Evolutionary conservation across 2,113 vertebrate genomes (phyloP).

Genomic region (Labeo catla): DNA sequence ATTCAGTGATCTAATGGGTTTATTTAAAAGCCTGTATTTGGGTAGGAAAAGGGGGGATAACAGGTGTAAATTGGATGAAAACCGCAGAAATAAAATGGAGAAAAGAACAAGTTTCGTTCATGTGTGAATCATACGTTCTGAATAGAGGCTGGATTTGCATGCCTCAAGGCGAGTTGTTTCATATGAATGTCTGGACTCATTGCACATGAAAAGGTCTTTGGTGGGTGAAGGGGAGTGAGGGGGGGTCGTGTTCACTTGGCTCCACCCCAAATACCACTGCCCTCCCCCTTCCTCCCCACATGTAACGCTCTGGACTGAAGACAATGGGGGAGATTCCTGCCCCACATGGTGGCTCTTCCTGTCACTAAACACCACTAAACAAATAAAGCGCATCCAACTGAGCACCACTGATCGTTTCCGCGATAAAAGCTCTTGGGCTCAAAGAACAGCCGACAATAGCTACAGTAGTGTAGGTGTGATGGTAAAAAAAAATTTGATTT

Average conservation of each 20-base stretch:
- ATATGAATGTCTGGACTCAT: constrained; percentile 55
- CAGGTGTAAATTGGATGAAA: constrained; percentile 43
- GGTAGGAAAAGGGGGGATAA: constrained; percentile 1
- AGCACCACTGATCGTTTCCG: constrained; percentile 29
- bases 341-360: constrained; percentile 52
- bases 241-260: constrained; percentile 20
- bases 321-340: constrained; percentile 58
- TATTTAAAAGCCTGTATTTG: constrained; percentile 55
- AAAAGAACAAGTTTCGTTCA: constrained; percentile 27
- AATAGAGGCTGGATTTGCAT: constrained; percentile 48
- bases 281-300: constrained; percentile 36
- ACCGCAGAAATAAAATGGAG: constrained; percentile 44
- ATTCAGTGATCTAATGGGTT: constrained; percentile 55
- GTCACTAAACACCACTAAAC: constrained; percentile 54
- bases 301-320: constrained; percentile 26
- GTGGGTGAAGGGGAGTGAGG: neutral
- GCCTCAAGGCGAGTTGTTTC: constrained; percentile 43
- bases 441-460: constrained; percentile 29
- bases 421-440: constrained; percentile 12
- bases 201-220: constrained; percentile 58
- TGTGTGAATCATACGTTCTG: constrained; percentile 4
- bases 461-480: neutral
- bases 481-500: neutral
- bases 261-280: constrained; percentile 38
- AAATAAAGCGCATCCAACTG: constrained; percentile 51